A percentile compares a stretch with the other conserved stretches of the same genome.
Evolutionary conservation across 1,140 invertebrate genomes (phyloP).

Genomic region (Cheumatopsyche charites): DNA sequence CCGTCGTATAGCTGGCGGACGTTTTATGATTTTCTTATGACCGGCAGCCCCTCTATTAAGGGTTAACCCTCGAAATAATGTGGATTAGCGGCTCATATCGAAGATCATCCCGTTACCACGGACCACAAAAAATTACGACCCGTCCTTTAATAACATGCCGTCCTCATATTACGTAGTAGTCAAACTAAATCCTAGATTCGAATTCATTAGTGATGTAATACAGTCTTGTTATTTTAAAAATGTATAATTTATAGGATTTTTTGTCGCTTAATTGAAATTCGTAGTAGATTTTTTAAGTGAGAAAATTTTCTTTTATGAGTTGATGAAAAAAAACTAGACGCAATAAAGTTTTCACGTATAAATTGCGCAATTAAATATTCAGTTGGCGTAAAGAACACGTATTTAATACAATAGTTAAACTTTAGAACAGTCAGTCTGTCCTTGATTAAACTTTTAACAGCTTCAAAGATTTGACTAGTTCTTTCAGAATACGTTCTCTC

Average conservation of each 20-base stretch:
- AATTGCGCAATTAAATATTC: slow-evolving; percentile 13
- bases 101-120: slow-evolving; percentile 24
- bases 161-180: slow-evolving; percentile 12
- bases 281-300: background rate
- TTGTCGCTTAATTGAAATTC: background rate
- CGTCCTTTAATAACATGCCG: slow-evolving; percentile 12
- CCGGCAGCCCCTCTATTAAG: slow-evolving; percentile 16
- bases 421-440: background rate
- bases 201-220: background rate
- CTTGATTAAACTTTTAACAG: slow-evolving; percentile 6
- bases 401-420: slow-evolving; percentile 10
- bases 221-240: background rate
- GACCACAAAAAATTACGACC: slow-evolving; percentile 31
- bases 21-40: slow-evolving; percentile 36
- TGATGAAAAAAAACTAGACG: too few relatives aligned
- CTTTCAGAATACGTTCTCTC: too few relatives aligned
- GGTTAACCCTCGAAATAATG: slow-evolving; percentile 31
- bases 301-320: background rate
- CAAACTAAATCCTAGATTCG: background rate
- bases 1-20: background rate
- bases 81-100: slow-evolving; percentile 33
- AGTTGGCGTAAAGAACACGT: slow-evolving; percentile 10
- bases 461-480: background rate
- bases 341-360: background rate
- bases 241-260: background rate